Percentiles rank a stretch among this genome's conserved stretches.
These are phyloP conservation scores for Anisognathus igniventris DNA, from an alignment of 2,797 vertebrate species.

Conservation along the genomic window DNA sequence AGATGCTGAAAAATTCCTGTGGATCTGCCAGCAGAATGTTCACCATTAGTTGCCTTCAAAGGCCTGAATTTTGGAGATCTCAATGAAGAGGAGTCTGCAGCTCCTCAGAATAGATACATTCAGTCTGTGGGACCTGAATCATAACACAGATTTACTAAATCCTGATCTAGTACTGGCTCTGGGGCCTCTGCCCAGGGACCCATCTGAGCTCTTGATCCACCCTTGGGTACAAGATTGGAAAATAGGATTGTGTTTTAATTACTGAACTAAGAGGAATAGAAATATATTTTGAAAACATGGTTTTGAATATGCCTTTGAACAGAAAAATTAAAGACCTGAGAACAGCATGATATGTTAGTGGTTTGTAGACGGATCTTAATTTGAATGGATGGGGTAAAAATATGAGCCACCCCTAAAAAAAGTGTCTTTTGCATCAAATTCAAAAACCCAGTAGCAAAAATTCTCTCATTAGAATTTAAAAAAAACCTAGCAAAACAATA, in stretches of 20 bases:
- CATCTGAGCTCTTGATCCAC: neutral
- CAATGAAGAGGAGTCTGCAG: neutral
- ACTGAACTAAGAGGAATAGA: neutral
- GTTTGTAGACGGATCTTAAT: neutral
- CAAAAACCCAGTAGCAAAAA: neutral
- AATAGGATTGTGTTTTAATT: neutral
- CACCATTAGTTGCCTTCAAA: neutral
- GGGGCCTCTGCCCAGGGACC: neutral
- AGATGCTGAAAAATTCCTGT: neutral
- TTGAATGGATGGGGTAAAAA: neutral
- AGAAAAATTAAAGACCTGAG: neutral
- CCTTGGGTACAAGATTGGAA: neutral
- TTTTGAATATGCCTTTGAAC: neutral
- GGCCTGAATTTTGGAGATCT: neutral
- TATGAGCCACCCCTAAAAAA: neutral
- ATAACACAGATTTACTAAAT: neutral
- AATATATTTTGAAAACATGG: neutral
- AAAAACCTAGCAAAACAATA: neutral
- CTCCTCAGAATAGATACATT: neutral
- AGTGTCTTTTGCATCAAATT: neutral
- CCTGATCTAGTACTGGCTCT: neutral
- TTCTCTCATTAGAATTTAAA: neutral
- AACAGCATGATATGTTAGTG: neutral
- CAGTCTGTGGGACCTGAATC: neutral
- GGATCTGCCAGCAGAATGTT: neutral